Evolutionary conservation across 2,888 invertebrate genomes (phyloP).

Genomic region (Amaurobius ferox): DNA sequence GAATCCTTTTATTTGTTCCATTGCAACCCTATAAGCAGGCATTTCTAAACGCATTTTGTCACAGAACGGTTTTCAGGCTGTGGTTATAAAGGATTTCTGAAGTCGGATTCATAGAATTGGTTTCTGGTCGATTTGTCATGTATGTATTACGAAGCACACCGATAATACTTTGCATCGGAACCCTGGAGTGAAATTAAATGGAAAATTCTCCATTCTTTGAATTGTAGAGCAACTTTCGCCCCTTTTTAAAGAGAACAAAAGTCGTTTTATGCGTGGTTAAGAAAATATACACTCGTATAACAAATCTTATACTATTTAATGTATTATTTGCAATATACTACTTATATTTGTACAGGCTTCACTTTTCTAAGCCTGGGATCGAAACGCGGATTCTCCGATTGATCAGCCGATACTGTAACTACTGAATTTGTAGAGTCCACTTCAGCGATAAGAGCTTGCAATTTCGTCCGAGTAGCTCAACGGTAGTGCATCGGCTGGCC

Average conservation of each 20-base stretch:
- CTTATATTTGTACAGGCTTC: too few species aligned
- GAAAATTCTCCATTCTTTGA: neutral
- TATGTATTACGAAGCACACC: neutral
- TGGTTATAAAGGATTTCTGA: conserved; percentile 45
- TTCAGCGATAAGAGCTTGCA: too few species aligned
- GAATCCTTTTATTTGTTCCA: conserved; percentile 3
- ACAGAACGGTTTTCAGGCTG: neutral
- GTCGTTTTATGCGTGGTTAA: neutral
- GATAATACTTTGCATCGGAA: neutral
- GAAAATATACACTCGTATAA: too few species aligned
- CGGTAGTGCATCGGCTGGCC: too few species aligned
- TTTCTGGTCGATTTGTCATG: conserved; percentile 2
- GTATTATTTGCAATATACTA: too few species aligned
- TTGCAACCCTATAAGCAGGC: neutral
- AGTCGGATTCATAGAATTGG: neutral
- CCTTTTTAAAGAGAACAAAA: neutral
- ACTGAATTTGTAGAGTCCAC: too few species aligned
- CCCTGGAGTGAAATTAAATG: conserved; percentile 10
- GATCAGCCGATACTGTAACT: too few species aligned
- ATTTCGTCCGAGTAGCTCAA: too few species aligned
- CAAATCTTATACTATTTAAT: too few species aligned
- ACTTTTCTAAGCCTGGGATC: too few species aligned
- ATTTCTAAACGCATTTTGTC: too few species aligned
- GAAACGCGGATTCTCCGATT: too few species aligned
- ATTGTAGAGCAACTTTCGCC: neutral